A percentile compares a stretch with the other conserved stretches of the same genome.
These are phyloP conservation scores for Pinna nobilis DNA, from an alignment of 1,140 invertebrate species.

Conservation along the genomic window DNA sequence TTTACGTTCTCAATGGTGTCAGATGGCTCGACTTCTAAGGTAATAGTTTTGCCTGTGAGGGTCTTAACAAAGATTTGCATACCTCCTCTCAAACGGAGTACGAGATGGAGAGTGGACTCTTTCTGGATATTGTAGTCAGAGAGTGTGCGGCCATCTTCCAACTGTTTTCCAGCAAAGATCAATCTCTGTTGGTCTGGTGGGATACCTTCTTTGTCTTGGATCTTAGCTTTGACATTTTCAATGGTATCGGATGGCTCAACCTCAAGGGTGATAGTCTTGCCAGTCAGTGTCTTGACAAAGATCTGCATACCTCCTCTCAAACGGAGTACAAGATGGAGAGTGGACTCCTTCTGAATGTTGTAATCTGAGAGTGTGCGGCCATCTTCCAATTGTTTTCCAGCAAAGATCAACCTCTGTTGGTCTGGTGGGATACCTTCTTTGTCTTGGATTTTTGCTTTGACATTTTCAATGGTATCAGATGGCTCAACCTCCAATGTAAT, in stretches of 20 bases:
- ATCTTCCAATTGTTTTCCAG: conserved; percentile 93
- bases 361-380: conserved; percentile 91
- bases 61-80: conserved; percentile 97
- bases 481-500: conserved; percentile 91
- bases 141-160: conserved; percentile 92
- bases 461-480: conserved; percentile 95
- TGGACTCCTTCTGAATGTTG: conserved; percentile 94
- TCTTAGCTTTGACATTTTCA: conserved; percentile 95
- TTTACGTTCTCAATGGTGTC: conserved; percentile 97
- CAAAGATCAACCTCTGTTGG: conserved; percentile 75
- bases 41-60: conserved; percentile 95
- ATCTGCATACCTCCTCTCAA: conserved; percentile 76
- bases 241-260: conserved; percentile 94
- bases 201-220: conserved; percentile 79
- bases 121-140: conserved; percentile 95
- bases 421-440: conserved; percentile 64
- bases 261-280: conserved; percentile 84
- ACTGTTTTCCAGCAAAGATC: conserved; percentile 85
- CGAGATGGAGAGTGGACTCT: conserved; percentile 81
- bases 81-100: conserved; percentile 59
- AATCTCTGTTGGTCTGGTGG: conserved; percentile 68
- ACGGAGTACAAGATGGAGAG: conserved; percentile 84
- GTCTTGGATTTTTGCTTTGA: conserved; percentile 92
- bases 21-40: conserved; percentile 92
- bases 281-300: conserved; percentile 77